Base-by-base conservation (phyloP, 2,113 vertebrate genomes). In the Dascyllus trimaculatus region DNA sequence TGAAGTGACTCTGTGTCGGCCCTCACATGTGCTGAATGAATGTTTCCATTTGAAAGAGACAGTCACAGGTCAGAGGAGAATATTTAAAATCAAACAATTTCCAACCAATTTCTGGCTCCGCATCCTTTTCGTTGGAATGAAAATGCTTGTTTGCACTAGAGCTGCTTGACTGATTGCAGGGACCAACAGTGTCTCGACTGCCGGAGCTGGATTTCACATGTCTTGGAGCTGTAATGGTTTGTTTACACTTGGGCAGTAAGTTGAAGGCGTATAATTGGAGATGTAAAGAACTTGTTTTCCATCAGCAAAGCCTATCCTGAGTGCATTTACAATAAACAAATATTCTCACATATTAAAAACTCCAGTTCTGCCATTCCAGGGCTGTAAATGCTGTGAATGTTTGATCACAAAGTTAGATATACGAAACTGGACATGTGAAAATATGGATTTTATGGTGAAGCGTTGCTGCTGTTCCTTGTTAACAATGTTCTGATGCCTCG, bases 151-250 rank as follows among this genome's bases (percentile, higher is more conserved):
- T 75, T 80, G 48, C 52, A 18, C 51, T 73, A 56, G 49, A 29
- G 56, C 64, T 2, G 38, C 5, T 26, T 56, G 75, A 56, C 49
- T 74, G 85, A 84, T 81, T 76, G 22, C 32, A 38, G 24, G 53
- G 56, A 75, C 57, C 18, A 71, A 56, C 63, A 56, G 25, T 56
- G 25, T 76, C 29, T 74, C 65, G 45, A 43, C 64, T 54, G 60
- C 58, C 53, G 38, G 58, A 72, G 61, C 60, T 56, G 62, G 32
- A 77, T 71, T 65, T 78, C 69, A 78, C 56, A 80, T 82, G 69
- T 80, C 76, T 80, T 45, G 1, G 15, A 80, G 78, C 72, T 70
- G 81, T 65, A 86, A 84, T 54, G 48, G 52, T 46, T 82, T 78
- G 58, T 85, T 82, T 84, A 73, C 72, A 80, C 54, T 63, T 59